These are phyloP conservation scores for Picathartes gymnocephalus DNA, from an alignment of 2,113 vertebrate species.

Conservation along the genomic window DNA sequence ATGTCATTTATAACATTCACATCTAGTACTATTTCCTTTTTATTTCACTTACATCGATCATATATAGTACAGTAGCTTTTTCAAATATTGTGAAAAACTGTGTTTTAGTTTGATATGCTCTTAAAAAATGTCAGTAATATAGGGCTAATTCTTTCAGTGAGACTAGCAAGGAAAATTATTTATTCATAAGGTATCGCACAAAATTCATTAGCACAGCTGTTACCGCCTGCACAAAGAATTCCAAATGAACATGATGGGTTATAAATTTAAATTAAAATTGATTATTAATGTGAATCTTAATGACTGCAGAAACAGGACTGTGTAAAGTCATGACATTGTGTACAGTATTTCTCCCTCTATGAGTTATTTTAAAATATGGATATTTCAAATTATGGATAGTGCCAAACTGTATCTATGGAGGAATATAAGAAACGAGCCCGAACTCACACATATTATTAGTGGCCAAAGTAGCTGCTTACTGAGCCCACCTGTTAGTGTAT, in stretches of 20 bases:
- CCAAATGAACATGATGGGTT: conserved; percentile 43
- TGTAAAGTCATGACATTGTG: conserved; percentile 30
- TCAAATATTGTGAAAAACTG: not conserved
- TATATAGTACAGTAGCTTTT: not conserved
- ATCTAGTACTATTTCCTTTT: not conserved
- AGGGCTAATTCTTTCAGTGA: not conserved
- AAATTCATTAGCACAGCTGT: conserved; percentile 67
- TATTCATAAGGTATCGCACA: conserved; percentile 43
- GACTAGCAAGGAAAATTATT: conserved; percentile 35
- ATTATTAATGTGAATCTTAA: conserved; percentile 58
- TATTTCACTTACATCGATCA: not conserved
- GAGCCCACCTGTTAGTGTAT: not conserved
- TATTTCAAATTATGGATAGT: not conserved
- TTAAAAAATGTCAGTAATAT: not conserved
- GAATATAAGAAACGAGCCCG: not conserved
- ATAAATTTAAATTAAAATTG: conserved; percentile 67
- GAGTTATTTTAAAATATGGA: not conserved
- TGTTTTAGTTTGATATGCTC: not conserved
- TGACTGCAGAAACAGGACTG: conserved; percentile 13
- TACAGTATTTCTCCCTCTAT: not conserved
- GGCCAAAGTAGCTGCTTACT: not conserved
- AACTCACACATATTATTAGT: not conserved
- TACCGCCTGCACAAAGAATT: conserved; percentile 50
- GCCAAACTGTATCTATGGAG: not conserved
- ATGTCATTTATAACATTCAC: not conserved